Base-by-base conservation (phyloP, 1,140 invertebrate genomes). In the Eupristina koningsbergeri region DNA sequence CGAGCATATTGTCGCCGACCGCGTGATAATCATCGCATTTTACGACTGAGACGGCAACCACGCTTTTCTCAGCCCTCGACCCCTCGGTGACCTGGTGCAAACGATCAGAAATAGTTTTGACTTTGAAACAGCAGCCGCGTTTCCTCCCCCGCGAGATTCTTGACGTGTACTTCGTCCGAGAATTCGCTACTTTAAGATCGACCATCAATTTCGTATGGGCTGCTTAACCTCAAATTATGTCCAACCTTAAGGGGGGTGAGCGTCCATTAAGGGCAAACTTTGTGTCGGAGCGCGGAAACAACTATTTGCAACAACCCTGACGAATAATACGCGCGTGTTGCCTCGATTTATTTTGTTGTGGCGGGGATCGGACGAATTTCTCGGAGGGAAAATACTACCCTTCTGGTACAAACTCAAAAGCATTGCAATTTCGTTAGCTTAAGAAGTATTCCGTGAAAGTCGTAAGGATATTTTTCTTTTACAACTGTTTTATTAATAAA, bases 11-110 rank as follows among this genome's bases (percentile, higher is more conserved):
- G 53, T 80, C 69, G 69, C 29, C 15, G 45, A 36, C 34, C 69
- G 58, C 47, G 36, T 63, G 83, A 84, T 84, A 80, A 84, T 80
- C 53, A 84, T 84, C 83, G 61, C 26, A 7, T 67, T 47, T 64
- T 83, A 78, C 75, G 39, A 81, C 39, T 22, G 0, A 5, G 15
- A 34, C 17, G 9, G 53, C 53, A 3, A 3, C 17, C 61, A 0
- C 26, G 11, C 50, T 17, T 19, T 53, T 15, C n/a, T 22, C n/a
- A 50, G 34, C 15, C 8, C 31, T 2, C 50, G 13, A 2, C 17
- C 11, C 34, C 11, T 29, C 45, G n/a, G 26, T 58, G 53, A 9
- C 19, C 53, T 58, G 22, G 17, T 11, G n/a, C 75, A 61, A 34
- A 50, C 36, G 53, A 63, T 61, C 53, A 26, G 26, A 9, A 75